Conservation (phyloP, 1,140 invertebrate species). For the Euura lappo region DNA sequence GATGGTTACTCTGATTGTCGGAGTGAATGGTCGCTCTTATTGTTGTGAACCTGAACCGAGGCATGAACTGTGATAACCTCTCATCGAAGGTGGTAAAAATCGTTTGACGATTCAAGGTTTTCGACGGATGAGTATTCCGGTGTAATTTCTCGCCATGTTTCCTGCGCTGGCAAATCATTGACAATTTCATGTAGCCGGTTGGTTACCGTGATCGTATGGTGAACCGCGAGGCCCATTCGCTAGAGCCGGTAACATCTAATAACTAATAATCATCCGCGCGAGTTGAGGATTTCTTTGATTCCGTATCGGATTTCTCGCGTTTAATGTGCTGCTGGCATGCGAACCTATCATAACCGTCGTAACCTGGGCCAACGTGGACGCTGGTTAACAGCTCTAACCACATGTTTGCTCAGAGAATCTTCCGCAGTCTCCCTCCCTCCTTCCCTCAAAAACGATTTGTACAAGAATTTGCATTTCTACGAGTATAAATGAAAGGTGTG, state of each 20-base stretch:
- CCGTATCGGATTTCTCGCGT: constrained; percentile 34
- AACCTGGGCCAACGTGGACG: constrained; percentile 44
- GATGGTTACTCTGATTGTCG: no score
- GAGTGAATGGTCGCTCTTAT: no score
- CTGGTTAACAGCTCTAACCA: constrained; percentile 33
- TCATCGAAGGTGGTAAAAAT: no score
- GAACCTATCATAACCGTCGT: constrained; percentile 46
- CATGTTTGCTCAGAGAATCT: constrained; percentile 35
- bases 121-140: no score
- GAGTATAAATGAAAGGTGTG: constrained; percentile 28
- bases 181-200: neutral
- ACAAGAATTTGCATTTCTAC: constrained; percentile 45
- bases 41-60: no score
- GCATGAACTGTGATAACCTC: no score
- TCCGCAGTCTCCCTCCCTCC: constrained; percentile 12
- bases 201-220: neutral
- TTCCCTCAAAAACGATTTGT: constrained; percentile 16
- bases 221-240: neutral
- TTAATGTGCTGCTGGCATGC: constrained; percentile 57
- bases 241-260: constrained; percentile 32
- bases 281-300: constrained; percentile 43
- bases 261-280: constrained; percentile 37
- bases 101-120: no score
- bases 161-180: no score
- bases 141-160: no score